Evolutionary conservation across 2,113 vertebrate species (phyloP).

Genomic region (Polypterus bichir): DNA sequence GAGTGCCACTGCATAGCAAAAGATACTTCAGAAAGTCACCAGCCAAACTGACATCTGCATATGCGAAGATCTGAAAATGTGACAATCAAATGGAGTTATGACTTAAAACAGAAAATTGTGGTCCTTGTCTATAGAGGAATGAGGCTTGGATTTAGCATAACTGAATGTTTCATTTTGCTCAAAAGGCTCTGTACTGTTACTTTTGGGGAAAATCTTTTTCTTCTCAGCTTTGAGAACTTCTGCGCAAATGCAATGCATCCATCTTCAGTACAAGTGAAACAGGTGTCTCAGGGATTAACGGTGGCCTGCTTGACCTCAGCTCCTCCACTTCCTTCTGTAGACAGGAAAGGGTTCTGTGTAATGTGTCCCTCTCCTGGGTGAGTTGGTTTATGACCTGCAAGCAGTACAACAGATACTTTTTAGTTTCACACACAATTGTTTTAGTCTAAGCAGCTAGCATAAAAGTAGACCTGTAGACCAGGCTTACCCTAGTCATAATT

Average conservation of each 20-base stretch:
- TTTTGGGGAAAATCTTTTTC: background rate
- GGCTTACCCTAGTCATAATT: background rate
- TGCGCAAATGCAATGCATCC: conserved; percentile 15
- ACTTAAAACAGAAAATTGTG: no score
- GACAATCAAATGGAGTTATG: no score
- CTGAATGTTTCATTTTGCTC: no score
- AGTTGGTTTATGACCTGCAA: conserved; percentile 5
- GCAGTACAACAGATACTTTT: background rate
- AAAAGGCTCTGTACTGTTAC: no score
- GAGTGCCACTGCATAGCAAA: no score
- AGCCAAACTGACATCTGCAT: no score
- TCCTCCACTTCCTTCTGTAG: conserved; percentile 9
- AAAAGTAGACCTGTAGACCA: no score
- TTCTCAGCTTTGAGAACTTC: background rate
- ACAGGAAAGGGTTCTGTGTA: conserved; percentile 4
- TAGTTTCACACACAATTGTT: background rate
- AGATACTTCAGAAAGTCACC: no score
- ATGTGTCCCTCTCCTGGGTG: conserved; percentile 10
- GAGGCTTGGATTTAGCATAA: no score
- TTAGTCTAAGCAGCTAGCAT: background rate
- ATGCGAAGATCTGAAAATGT: no score
- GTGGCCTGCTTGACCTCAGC: background rate
- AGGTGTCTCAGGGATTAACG: background rate
- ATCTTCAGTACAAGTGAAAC: conserved; percentile 15
- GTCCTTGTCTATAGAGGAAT: no score